These are phyloP conservation scores for Cheilosia vernalis DNA, from an alignment of 2,888 invertebrate genomes.

Conservation along the genomic window DNA sequence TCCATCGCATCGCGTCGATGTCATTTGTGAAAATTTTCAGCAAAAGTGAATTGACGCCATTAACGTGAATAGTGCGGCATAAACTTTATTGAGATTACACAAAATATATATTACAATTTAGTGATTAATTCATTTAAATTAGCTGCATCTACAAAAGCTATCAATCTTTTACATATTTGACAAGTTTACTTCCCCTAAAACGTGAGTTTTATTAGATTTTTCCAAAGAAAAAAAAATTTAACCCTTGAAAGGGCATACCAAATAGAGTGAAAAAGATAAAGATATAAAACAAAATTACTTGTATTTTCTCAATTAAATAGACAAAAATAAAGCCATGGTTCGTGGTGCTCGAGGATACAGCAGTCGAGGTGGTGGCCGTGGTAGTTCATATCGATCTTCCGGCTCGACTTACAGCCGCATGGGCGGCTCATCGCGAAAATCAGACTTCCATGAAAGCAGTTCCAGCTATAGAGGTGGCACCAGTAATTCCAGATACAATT, in stretches of 20 bases:
- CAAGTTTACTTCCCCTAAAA: not conserved
- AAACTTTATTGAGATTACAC: not conserved
- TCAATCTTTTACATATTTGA: not conserved
- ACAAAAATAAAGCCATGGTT: slow-evolving; percentile 77
- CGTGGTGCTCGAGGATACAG: slow-evolving; percentile 79
- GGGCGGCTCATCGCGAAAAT: slow-evolving; percentile 79
- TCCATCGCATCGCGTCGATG: not conserved
- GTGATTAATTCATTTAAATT: not conserved
- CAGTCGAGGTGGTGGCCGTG: slow-evolving; percentile 78
- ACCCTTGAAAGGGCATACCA: not conserved
- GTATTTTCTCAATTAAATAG: not conserved
- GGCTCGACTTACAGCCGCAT: slow-evolving; percentile 79
- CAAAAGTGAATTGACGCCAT: not conserved
- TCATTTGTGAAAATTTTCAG: slow-evolving; percentile 14
- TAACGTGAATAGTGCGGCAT: not conserved
- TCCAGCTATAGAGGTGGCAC: slow-evolving; percentile 77
- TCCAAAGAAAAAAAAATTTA: not conserved
- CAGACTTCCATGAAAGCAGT: slow-evolving; percentile 79
- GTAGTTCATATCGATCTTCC: slow-evolving; percentile 79
- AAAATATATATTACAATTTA: not conserved
- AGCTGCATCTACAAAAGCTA: not conserved
- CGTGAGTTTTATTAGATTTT: slow-evolving; percentile 19
- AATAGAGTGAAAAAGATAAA: not conserved
- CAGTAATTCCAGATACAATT: slow-evolving; percentile 76
- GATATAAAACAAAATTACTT: not conserved